Base-by-base conservation (phyloP, 1,140 invertebrate genomes). In the Camponotus floridanus region DNA sequence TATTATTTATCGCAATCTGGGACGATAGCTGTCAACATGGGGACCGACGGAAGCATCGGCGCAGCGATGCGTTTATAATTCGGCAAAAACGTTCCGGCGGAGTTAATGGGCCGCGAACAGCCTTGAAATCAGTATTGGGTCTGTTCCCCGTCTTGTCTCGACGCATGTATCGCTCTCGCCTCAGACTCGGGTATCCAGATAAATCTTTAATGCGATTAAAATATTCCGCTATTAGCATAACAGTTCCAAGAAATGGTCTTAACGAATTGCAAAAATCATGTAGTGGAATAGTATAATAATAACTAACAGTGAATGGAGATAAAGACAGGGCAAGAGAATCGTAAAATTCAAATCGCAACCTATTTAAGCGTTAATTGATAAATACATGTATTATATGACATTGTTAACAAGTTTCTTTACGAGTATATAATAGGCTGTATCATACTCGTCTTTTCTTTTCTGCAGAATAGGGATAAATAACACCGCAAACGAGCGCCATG, bases 101-200 rank as follows among this genome's bases (percentile, higher is more conserved):
- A 92, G 87, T 88, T 92, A 92, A 92, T 90, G 87, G 92, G 88
- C 92, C 92, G 89, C 89, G 88, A 92, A 93, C 89, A 87, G 87
- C 88, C 89, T 91, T 91, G 87, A 92, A 92, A 91, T 92, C 88
- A 86, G 87, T 83, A 92, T 91, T 90, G 88, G 88, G 79, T 84
- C 33, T 64, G 61, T 88, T 90, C 39, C 31, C 33, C 39, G 36
- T 48, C 45, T 48, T 48, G 70, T 74, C 65, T 31, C 59, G 5
- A 71, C 18, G 45, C n/a, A 3, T 59, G 51, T 59, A 33, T 61
- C 26, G 51, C 2, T 76, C 15, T 39, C n/a, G 62, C 2, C 6
- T n/a, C 3, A 21, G 1, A 26, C 21, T 31, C 3, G 21, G 31
- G 42, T 76, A 21, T 4, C 15, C 9, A 42, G 2, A 76, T 42